These are phyloP conservation scores for Schizotus pectinicornis DNA, from an alignment of 2,888 invertebrate species.

Conservation along the genomic window DNA sequence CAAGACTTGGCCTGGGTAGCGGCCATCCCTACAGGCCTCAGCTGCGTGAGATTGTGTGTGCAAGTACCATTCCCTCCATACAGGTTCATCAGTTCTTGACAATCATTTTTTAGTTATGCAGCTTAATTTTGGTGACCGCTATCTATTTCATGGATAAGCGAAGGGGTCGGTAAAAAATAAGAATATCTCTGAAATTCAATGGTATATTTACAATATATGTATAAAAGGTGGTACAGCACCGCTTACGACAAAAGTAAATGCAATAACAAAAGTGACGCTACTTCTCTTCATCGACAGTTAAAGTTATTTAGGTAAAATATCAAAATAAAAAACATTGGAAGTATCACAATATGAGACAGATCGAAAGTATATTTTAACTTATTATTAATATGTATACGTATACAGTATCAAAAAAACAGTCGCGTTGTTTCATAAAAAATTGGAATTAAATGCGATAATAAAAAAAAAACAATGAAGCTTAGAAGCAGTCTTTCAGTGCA, in stretches of 20 bases:
- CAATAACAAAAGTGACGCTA: neutral
- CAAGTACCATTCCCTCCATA: neutral
- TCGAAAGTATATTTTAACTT: too few relatives aligned
- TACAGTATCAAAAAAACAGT: too few relatives aligned
- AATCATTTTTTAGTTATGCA: conserved; percentile 11
- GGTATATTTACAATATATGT: conserved; percentile 24
- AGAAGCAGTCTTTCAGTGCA: conserved; percentile 19
- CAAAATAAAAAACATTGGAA: conserved; percentile 6
- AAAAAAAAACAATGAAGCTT: conserved; percentile 19
- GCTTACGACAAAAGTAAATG: conserved; percentile 21
- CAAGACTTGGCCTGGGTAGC: too few relatives aligned
- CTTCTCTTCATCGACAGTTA: too few relatives aligned
- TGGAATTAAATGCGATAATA: conserved; percentile 10
- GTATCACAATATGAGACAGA: conserved; percentile 13
- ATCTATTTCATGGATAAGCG: conserved; percentile 12
- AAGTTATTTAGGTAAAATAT: conserved; percentile 6
- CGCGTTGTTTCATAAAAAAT: conserved; percentile 1
- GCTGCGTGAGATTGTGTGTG: too few relatives aligned
- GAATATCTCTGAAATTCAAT: neutral
- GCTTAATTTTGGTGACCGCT: conserved; percentile 5
- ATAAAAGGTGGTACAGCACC: conserved; percentile 22
- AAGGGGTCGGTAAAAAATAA: neutral
- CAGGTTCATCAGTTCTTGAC: neutral
- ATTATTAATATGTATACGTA: conserved; percentile 7
- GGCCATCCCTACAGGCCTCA: too few relatives aligned